Evolutionary conservation across 53 echinoderm and acorn worm genomes (phyloP).

Genomic region (Holothuria scabra): DNA sequence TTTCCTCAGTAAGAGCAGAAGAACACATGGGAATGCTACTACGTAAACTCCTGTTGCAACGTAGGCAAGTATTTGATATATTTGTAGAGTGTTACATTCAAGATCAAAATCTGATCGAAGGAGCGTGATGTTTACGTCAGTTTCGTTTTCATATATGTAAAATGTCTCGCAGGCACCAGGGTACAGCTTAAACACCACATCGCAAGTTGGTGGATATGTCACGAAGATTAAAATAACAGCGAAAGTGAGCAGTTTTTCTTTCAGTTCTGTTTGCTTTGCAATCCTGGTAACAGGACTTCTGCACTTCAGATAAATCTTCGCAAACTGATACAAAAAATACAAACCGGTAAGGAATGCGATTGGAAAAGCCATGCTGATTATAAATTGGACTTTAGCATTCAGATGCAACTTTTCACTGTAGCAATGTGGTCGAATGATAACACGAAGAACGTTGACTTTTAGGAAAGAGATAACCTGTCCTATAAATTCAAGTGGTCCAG

Average conservation of each 20-base stretch:
- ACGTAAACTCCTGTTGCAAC: slow-evolving; percentile 14
- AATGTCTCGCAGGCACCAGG: slow-evolving; percentile 20
- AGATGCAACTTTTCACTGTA: no score
- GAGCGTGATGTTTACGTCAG: neutral
- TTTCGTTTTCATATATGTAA: neutral
- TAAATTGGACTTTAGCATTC: no score
- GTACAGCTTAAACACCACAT: neutral
- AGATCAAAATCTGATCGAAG: slow-evolving; percentile 27
- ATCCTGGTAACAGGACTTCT: no score
- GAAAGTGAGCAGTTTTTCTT: neutral
- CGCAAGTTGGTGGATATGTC: slow-evolving; percentile 39
- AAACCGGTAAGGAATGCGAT: no score
- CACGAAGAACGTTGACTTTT: no score
- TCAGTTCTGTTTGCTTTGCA: neutral
- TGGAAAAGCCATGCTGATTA: no score
- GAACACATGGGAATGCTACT: neutral
- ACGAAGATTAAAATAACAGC: neutral
- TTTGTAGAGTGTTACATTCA: neutral
- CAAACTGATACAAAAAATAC: no score
- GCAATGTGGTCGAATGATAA: no score
- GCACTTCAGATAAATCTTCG: no score
- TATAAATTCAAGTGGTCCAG: no score
- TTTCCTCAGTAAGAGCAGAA: neutral
- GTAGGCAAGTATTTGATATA: slow-evolving; percentile 11
- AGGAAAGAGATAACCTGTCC: no score